Conservation (phyloP, 2,797 vertebrate species). For the Pangasius larnaudii region DNA sequence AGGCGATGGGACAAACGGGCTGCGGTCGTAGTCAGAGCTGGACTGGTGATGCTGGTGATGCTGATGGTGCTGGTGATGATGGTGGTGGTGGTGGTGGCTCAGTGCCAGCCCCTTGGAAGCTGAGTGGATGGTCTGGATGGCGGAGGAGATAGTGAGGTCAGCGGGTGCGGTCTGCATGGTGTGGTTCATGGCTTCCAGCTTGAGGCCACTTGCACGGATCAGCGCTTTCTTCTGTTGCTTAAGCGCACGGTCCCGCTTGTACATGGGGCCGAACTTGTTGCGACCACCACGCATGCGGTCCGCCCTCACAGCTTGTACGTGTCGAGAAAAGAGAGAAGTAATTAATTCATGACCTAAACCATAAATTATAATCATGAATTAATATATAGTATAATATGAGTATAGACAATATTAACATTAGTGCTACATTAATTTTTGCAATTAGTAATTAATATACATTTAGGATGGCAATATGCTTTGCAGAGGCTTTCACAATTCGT, state of each 20-base stretch:
- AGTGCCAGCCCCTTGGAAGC: slow-evolving; percentile 96
- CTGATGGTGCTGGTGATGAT: slow-evolving; percentile 75
- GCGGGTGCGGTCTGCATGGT: slow-evolving; percentile 96
- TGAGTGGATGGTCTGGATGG: slow-evolving; percentile 95
- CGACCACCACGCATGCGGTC: slow-evolving; percentile 97
- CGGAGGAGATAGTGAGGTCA: slow-evolving; percentile 94
- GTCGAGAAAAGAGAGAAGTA: slow-evolving; percentile 20
- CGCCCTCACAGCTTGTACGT: slow-evolving; percentile 87
- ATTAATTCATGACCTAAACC: background rate
- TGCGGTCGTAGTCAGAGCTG: slow-evolving; percentile 95
- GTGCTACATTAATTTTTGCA: background rate
- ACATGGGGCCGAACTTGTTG: slow-evolving; percentile 99
- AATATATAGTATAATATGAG: too few relatives aligned
- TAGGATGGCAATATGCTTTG: background rate
- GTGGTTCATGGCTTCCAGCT: slow-evolving; percentile 97
- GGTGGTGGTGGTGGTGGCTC: slow-evolving; percentile 82
- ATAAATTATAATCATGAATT: background rate
- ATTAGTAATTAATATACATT: background rate
- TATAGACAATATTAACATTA: background rate
- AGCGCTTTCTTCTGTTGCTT: slow-evolving; percentile 99
- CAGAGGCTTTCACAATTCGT: background rate
- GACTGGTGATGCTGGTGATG: slow-evolving; percentile 77
- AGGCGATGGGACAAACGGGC: slow-evolving; percentile 95
- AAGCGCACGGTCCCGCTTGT: slow-evolving; percentile 95
- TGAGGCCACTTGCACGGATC: slow-evolving; percentile 96